Base-by-base conservation (phyloP, 2,113 vertebrate genomes). In the Oryzias melastigma region DNA sequence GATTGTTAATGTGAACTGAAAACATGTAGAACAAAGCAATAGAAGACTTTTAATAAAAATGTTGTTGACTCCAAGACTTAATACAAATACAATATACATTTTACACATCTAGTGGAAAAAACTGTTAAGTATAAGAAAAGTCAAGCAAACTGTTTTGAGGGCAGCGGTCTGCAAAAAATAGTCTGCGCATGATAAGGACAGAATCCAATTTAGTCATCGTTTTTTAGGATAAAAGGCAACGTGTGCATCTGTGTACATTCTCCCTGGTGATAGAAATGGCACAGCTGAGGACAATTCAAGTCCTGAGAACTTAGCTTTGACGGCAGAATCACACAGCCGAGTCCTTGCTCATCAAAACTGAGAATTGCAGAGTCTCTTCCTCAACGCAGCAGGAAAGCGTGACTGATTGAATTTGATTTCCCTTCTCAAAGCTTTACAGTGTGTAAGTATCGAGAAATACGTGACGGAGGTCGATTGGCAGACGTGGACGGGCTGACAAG, bases 341-440 rank as follows among this genome's bases (percentile, higher is more conserved):
- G 55, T 65, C 60, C 27, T 67, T 78, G 65, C 73, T 84, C 73
- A 74, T 80, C 80, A 85, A 62, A 81, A 78, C 52, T 44, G 72
- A 77, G 68, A 69, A 51, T 53, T 72, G 62, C 52, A 64, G 71
- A 76, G 68, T 68, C 65, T 75, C 53, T 58, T 51, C 45, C 20
- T 56, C 43, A 14, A 52, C 27, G 17, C 80, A 20, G 64, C 74
- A 29, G 71, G 61, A 75, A 64, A 69, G 77, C 60, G 43, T 70
- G 68, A 85, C 82, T 82, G 77, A 81, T 84, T 82, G 72, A 81
- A 86, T 73, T 80, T 71, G 80, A 86, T 85, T 84, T 82, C 41
- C 71, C 61, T 59, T 80, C 29, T n/a, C 63, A 52, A 68, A 62
- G 69, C 62, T 76, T 82, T 77, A 75, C 70, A 68, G 77, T 29